These are phyloP conservation scores for Pyrgilauda ruficollis DNA, from an alignment of 2,113 vertebrate genomes.

Conservation along the genomic window DNA sequence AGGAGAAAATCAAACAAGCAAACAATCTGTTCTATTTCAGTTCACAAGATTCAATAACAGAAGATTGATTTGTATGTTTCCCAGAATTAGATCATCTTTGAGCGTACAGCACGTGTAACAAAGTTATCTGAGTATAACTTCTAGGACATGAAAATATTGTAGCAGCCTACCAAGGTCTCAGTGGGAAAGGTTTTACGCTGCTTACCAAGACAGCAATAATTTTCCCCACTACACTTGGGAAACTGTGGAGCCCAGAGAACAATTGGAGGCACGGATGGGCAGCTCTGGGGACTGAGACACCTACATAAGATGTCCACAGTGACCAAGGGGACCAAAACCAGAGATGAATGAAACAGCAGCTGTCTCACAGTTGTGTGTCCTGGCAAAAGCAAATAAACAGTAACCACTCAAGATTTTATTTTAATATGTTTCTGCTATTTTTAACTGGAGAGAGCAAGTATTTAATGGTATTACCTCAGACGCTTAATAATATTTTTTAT, in stretches of 20 bases:
- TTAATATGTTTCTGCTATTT: background rate
- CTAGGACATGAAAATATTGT: background rate
- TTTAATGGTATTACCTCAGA: background rate
- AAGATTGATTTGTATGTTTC: background rate
- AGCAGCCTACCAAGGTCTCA: background rate
- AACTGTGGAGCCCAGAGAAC: background rate
- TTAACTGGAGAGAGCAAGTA: background rate
- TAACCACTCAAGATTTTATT: background rate
- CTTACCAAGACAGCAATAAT: background rate
- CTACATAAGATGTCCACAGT: background rate
- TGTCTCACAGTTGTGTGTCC: background rate
- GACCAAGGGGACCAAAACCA: background rate
- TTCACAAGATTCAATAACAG: background rate
- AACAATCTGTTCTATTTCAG: background rate
- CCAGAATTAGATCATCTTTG: background rate
- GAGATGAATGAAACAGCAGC: background rate
- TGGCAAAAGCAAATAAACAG: background rate
- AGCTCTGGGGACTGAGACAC: background rate
- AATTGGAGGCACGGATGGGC: background rate
- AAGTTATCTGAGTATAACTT: background rate
- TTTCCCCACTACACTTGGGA: background rate
- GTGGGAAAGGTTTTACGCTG: background rate
- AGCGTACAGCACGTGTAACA: background rate
- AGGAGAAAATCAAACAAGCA: background rate
- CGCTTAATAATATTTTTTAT: background rate